These are phyloP conservation scores for Thinocorus orbignyianus DNA, from an alignment of 2,113 vertebrate species.

Conservation along the genomic window DNA sequence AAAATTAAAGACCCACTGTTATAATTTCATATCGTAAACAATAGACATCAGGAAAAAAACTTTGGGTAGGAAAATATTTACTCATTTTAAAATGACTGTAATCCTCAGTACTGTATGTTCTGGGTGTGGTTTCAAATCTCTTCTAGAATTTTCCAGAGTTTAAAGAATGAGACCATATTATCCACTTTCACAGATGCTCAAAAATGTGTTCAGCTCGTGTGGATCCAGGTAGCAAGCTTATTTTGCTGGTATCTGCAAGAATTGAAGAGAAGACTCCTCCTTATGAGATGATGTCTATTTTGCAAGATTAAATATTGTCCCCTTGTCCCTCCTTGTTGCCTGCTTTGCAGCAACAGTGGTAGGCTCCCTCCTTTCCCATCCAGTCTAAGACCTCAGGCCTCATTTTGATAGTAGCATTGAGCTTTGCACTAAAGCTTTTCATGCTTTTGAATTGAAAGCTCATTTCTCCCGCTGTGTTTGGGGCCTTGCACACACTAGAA, in stretches of 20 bases:
- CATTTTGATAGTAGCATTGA: not conserved
- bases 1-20: not conserved
- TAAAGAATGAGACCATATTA: not conserved
- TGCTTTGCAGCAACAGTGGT: not conserved
- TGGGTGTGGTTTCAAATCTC: not conserved
- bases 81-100: not conserved
- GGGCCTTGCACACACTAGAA: not conserved
- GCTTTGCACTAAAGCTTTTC: not conserved
- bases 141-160: not conserved
- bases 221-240: not conserved
- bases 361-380: not conserved
- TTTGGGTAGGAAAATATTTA: not conserved
- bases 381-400: not conserved
- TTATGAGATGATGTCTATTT: rapidly evolving
- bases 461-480: not conserved
- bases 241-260: not conserved
- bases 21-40: not conserved
- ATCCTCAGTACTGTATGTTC: not conserved
- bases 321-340: not conserved
- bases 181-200: not conserved
- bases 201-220: not conserved
- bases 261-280: not conserved
- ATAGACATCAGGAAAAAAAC: not conserved
- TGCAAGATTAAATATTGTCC: not conserved
- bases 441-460: slow-evolving; percentile 22